phyloP scores from a whole-genome alignment of 2,888 invertebrate species.

The Taphrorychus bicolor region DNA sequence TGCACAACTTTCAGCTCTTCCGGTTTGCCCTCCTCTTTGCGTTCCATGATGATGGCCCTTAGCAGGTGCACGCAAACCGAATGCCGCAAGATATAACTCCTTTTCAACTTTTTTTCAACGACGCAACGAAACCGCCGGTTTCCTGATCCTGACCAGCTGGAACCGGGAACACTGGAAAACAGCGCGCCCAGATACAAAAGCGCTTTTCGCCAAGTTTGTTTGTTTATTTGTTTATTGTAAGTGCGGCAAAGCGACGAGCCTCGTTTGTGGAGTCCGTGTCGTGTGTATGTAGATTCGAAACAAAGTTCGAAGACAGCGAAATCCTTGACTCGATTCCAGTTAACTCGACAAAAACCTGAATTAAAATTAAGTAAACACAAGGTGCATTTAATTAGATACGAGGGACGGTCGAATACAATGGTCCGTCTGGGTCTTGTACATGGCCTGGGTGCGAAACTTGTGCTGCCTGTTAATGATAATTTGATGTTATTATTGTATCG shows the following conservation, averaged over 20 bases:
- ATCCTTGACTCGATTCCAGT: slow-evolving; percentile 41
- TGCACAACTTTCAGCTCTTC: slow-evolving; percentile 46
- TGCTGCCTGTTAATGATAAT: background rate
- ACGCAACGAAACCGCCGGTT: slow-evolving; percentile 8
- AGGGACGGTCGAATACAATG: slow-evolving; percentile 19
- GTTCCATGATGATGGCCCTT: slow-evolving; percentile 7
- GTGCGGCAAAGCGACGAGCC: slow-evolving; percentile 2
- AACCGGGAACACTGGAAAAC: slow-evolving; percentile 5
- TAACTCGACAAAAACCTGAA: slow-evolving; percentile 37
- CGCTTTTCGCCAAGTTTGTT: slow-evolving; percentile 6
- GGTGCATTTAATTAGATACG: slow-evolving; percentile 30
- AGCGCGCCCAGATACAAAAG: slow-evolving; percentile 8
- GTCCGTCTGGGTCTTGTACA: background rate
- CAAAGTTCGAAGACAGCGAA: slow-evolving; percentile 33
- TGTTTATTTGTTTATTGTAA: slow-evolving; percentile 23
- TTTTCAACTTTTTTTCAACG: slow-evolving; percentile 15
- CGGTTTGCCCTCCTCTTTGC: slow-evolving; percentile 32
- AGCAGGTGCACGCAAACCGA: no score
- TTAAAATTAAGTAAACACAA: slow-evolving; percentile 31
- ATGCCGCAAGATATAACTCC: no score
- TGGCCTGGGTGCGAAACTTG: background rate
- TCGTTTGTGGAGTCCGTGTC: slow-evolving; percentile 19
- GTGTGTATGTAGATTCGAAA: slow-evolving; percentile 19
- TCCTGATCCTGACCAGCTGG: slow-evolving; percentile 7
- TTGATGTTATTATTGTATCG: no score